Evolutionary conservation across 2,113 vertebrate species (phyloP).

Genomic region (Sterrhoptilus dennistouni): DNA sequence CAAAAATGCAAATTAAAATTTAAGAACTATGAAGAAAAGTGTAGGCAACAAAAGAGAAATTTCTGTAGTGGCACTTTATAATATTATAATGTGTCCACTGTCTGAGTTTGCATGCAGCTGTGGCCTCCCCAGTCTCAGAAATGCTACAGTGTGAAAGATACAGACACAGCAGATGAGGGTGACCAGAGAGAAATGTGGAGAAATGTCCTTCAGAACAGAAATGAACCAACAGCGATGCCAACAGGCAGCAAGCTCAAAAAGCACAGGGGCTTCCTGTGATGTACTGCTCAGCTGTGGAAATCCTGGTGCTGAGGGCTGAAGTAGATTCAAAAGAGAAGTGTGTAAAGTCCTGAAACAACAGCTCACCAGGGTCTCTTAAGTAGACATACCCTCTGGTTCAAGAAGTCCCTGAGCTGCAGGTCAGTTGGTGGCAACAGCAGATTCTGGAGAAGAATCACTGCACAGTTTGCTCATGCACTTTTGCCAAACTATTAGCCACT

Average conservation of each 20-base stretch:
- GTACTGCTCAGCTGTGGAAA: neutral
- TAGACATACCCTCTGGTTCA: neutral
- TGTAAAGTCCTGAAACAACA: neutral
- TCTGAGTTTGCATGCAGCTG: neutral
- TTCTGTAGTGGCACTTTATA: neutral
- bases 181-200: neutral
- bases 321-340: neutral
- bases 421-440: neutral
- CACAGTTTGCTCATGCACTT: neutral
- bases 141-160: neutral
- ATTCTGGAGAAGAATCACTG: neutral
- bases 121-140: neutral
- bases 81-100: neutral
- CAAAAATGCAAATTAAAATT: neutral
- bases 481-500: neutral
- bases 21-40: neutral
- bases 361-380: neutral
- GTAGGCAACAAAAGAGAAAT: neutral
- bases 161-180: neutral
- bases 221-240: fast-evolving
- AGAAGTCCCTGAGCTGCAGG: neutral
- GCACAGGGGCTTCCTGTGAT: fast-evolving
- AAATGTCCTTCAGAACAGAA: neutral
- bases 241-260: neutral
- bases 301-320: neutral